Percentiles rank a stretch among this genome's conserved stretches.
These are phyloP conservation scores for Ramphastos sulfuratus DNA, from an alignment of 2,113 vertebrate species.

Conservation along the genomic window DNA sequence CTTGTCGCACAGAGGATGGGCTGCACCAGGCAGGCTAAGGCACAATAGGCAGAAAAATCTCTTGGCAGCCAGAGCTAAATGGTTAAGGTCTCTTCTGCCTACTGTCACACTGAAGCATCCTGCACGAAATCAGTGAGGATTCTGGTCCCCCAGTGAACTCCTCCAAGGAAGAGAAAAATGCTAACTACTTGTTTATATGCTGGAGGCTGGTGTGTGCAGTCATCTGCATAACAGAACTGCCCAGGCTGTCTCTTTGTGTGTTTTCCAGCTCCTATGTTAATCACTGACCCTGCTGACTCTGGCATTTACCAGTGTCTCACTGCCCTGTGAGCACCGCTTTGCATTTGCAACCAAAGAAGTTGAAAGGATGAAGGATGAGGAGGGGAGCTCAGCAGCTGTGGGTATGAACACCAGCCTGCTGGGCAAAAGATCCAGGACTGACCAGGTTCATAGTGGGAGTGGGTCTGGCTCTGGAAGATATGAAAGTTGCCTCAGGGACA, in stretches of 20 bases:
- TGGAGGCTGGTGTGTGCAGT: slow-evolving; percentile 57
- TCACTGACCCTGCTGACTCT: slow-evolving; percentile 65
- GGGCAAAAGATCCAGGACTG: background rate
- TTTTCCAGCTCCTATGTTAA: slow-evolving; percentile 71
- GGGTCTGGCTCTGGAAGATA: background rate
- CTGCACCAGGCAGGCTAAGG: background rate
- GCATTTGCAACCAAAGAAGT: slow-evolving; percentile 62
- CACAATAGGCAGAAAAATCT: background rate
- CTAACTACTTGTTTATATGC: slow-evolving; percentile 67
- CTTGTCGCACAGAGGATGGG: background rate
- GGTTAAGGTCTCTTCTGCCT: background rate
- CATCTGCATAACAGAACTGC: slow-evolving; percentile 71
- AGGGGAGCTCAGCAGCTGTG: slow-evolving; percentile 23
- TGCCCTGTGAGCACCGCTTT: slow-evolving; percentile 49
- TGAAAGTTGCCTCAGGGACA: background rate
- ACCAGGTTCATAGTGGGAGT: background rate
- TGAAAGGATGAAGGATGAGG: slow-evolving; percentile 58
- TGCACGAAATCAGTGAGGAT: background rate
- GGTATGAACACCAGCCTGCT: background rate
- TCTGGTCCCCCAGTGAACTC: background rate
- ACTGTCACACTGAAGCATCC: background rate
- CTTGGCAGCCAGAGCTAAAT: background rate
- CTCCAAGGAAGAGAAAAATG: slow-evolving; percentile 58
- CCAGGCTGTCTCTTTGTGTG: slow-evolving; percentile 66
- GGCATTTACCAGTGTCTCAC: slow-evolving; percentile 66